Percentiles rank a stretch among this genome's conserved stretches.
These are phyloP conservation scores for Tetramorium parvispinum DNA, from an alignment of 1,140 invertebrate genomes.

Conservation along the genomic window DNA sequence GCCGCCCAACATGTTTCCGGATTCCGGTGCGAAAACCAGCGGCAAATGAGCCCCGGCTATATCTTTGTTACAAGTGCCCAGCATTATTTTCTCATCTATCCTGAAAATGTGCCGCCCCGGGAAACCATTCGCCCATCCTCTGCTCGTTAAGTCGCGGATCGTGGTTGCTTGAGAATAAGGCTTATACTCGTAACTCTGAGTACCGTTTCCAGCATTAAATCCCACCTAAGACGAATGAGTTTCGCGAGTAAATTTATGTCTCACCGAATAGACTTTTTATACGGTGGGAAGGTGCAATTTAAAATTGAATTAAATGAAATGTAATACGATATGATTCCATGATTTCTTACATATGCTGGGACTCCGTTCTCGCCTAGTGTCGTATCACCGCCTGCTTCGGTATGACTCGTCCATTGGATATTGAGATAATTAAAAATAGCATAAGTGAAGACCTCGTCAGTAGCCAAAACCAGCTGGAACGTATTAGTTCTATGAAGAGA, in stretches of 20 bases:
- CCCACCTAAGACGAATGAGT: slow-evolving; percentile 88
- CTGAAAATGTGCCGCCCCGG: slow-evolving; percentile 97
- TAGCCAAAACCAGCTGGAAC: slow-evolving; percentile 96
- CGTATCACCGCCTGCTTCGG: slow-evolving; percentile 95
- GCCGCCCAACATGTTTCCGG: slow-evolving; percentile 97
- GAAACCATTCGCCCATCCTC: slow-evolving; percentile 95
- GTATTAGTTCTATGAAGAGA: slow-evolving; percentile 95
- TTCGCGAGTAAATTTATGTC: not conserved
- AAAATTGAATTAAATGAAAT: not conserved
- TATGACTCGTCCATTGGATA: slow-evolving; percentile 95
- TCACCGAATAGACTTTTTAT: not conserved
- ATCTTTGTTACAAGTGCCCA: slow-evolving; percentile 96
- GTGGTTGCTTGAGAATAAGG: slow-evolving; percentile 96
- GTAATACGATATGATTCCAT: not conserved
- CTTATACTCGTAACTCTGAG: slow-evolving; percentile 94
- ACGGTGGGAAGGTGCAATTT: too few species aligned
- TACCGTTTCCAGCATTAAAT: slow-evolving; percentile 98
- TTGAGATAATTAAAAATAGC: slow-evolving; percentile 97
- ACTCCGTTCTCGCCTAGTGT: slow-evolving; percentile 94
- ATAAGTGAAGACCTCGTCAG: slow-evolving; percentile 97
- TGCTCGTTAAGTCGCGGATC: slow-evolving; percentile 91
- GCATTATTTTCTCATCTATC: slow-evolving; percentile 97
- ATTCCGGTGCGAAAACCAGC: slow-evolving; percentile 95
- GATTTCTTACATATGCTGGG: slow-evolving; percentile 92
- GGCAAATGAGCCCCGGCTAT: slow-evolving; percentile 93